Base-by-base conservation (phyloP, 2,797 vertebrate genomes). In the Mormyrus proboscirostris region DNA sequence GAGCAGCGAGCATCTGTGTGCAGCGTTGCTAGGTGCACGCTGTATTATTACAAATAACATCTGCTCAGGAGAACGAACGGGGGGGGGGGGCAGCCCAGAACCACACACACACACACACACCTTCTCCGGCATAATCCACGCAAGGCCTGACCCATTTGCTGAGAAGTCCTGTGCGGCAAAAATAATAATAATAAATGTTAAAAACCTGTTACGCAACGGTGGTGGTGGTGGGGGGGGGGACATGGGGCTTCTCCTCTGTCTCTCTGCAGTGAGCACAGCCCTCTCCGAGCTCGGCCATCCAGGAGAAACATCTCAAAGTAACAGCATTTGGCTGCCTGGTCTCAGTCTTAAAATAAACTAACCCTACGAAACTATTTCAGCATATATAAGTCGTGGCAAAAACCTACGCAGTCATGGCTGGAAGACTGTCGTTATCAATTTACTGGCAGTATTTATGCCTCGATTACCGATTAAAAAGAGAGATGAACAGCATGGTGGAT, bases 41-140 rank as follows among this genome's bases (percentile, higher is more conserved):
- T 50, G 83, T 29, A 85, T 85, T 33, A 50, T 29, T 53, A 85
- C 83, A 85, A 85, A 85, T 51, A 49, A 84, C 47, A 85, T 85
- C 49, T 85, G 83, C 49, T 33, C n/a, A 16, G 10, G 33, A 85
- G 50, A 85, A 85, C 25, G 5, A 85, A 25, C 49, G 53, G 22
- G 83, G 44, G 53, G 22, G 83, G 44, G 22, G 0, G 50, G 49
- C n/a, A 53, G 47, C 50, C 83, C 22, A 84, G 41, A 84, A 84
- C 73, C 38, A 8, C 38, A 76, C 65, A 38, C 29, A 33, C 29
- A 14, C 25, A 76, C 29, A 76, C 73, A 76, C 14, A 69, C 65
- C 62, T 22, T 22, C 57, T 69, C 14, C 4, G 4, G 6, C 33
- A 65, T 25, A 44, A 22, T 10, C 73, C 47, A 44, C 9, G 33